Evolutionary conservation across 2,888 invertebrate species (phyloP), one percentile per base, ranked within the genome.

Genomic region (Chaetogeoica ovagalla): DNA sequence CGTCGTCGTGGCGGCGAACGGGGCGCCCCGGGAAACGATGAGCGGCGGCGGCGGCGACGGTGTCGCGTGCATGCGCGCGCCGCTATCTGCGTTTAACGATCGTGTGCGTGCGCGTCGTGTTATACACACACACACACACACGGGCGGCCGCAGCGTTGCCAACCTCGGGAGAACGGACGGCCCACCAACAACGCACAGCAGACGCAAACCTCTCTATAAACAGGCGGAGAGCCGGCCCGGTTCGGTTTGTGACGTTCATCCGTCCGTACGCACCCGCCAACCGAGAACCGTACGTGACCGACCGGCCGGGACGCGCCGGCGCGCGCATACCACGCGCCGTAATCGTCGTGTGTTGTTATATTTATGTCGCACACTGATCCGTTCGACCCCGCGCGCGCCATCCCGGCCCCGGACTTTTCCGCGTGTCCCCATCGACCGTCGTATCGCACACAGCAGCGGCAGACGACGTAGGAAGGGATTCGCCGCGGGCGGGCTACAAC

Each of bases 191-290:
- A 43, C 30, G 4, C 30, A 43, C 43, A 43, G 5, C 43, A 43
- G 4, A 9, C 30, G 7, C 43, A 43, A 3, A 9, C 43, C 43
- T 7, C 52, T n/a, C 13, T 11, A 9, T 11, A 13, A 23, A 21
- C 69, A 37, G 62, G 60, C 62, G 62, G 17, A 13, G 4, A 19
- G 52, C 21, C 43, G 59, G 59, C 55, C 19, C 55, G 19, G 55
- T 19, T 19, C 19, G n/a, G 68, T 62, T 52, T 57, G 79, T 79
- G 79, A 79, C 79, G 79, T 79, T 30, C 30, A 17, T 52, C 23
- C 37, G 23, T 43, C 62, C n/a, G 69, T 15, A 3, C 73, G 52
- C 30, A 30, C n/a, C 1, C 63, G 37, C 17, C 39, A 55, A 23
- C 52, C 52, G 72, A 62, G 62, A 17, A 55, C 48, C 48, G 48